Base-by-base conservation (phyloP, 1,140 invertebrate genomes). In the Cyclargus thomasi region DNA sequence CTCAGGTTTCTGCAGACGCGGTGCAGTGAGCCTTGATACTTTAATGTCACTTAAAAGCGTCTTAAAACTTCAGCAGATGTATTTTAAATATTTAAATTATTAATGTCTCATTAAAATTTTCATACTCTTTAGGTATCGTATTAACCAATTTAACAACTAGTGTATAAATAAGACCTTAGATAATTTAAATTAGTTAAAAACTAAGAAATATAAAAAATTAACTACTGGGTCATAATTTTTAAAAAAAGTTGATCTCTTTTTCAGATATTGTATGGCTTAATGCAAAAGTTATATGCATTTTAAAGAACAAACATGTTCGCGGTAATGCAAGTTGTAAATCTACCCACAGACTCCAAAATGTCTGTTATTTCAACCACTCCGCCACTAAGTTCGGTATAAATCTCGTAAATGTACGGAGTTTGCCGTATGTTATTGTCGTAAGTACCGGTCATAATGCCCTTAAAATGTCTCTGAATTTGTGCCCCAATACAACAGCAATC, bases 341-440 rank as follows among this genome's bases (percentile, higher is more conserved):
- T 73, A 73, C 70, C 69, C 70, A 59, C 70, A 64, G 66, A 68
- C 65, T 69, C 64, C 57, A 64, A 73, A 72, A 63, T 70, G 67
- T 67, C 53, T 77, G 77, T 77, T 76, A 79, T 76, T 77, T 70
- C 74, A 76, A 71, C 72, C 72, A 75, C 75, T 75, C 75, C 77
- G 74, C 75, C 75, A 75, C 70, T 75, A 75, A 84, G 73, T 73
- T 69, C 68, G 63, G 77, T 79, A 85, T 85, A 86, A 86, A 85
- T 81, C 82, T 82, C 74, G 70, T 18, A 39, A 29, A 55, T 57
- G 23, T 55, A 65, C 21, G 18, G 55, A 21, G 35, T 75, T 47
- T 47, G 11, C 11, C 14, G 10, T 47, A 47, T 16, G 14, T 14
- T 47, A 47, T 47, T 8, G 14, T 16, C 39, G 39, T 47, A 47